Base-by-base conservation (phyloP, 2,888 invertebrate species). In the Gastracanthus pulcherrimus region DNA sequence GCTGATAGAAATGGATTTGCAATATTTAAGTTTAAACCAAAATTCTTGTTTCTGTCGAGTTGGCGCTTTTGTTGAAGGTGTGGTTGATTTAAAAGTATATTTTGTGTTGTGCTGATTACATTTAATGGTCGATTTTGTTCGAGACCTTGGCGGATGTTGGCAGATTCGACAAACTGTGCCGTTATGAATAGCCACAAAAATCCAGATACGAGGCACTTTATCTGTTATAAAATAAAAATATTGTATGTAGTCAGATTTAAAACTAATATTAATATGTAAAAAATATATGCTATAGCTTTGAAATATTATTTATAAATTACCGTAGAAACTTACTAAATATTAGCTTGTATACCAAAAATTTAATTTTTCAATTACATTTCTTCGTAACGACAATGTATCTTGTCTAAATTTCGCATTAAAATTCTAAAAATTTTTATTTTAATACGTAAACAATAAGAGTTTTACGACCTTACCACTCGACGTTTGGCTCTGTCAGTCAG, bases 281-380 rank as follows among this genome's bases (percentile, higher is more conserved):
- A 16, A 51, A 13, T 55, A 29, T 36, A 29, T 69, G 1, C 7
- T 16, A 38, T 34, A n/a, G n/a, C n/a, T 64, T 9, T 48, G 19
- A 13, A 48, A 11, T 38, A 36, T 66, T 69, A 69, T 48, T 29
- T 45, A 26, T 23, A 45, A 36, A 29, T 48, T 38, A 19, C 19
- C 23, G 34, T 31, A 55, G 71, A 78, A 78, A 78, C 78, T 71
- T 71, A 78, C 78, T 78, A 78, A 78, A 77, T 55, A 13, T 13
- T 31, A 71, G 78, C 78, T 78, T 78, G 78, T 64, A 78, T 71
- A 76, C 69, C 34, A 45, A 60, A 60, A 23, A 41, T 77, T 76
- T 34, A 58, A n/a, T n/a, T n/a, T n/a, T n/a, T n/a, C n/a, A n/a
- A n/a, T n/a, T n/a, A n/a, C n/a, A n/a, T n/a, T n/a, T n/a, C n/a